A percentile compares a stretch with the other conserved stretches of the same genome.
Evolutionary conservation across 2,113 vertebrate species (phyloP).

Genomic region (Thamnaconus septentrionalis): DNA sequence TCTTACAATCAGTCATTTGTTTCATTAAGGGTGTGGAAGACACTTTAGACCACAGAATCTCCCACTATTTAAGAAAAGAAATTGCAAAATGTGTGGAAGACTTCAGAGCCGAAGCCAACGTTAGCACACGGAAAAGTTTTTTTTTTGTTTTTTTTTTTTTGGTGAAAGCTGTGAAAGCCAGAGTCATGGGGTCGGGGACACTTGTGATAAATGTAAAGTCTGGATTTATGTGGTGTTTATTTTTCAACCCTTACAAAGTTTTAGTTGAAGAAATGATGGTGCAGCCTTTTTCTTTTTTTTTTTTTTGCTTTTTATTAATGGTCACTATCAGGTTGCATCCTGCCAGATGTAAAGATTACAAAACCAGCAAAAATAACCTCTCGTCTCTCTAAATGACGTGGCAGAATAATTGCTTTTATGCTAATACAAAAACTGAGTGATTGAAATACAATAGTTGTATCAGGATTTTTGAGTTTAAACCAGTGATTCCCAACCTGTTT

Average conservation of each 20-base stretch:
- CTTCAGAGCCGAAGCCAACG: conserved; percentile 8
- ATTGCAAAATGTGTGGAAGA: conserved; percentile 23
- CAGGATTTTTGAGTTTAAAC: conserved; percentile 25
- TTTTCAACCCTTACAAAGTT: too few relatives aligned
- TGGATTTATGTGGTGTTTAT: too few relatives aligned
- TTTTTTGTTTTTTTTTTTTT: not conserved
- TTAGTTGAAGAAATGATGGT: too few relatives aligned
- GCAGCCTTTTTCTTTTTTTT: too few relatives aligned
- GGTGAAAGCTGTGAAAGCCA: too few relatives aligned
- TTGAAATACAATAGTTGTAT: conserved; percentile 19
- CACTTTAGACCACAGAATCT: conserved; percentile 24
- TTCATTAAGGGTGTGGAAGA: conserved; percentile 16
- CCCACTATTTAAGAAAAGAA: conserved; percentile 22
- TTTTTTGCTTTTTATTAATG: conserved; percentile 45
- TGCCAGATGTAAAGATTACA: conserved; percentile 21
- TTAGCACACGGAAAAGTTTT: conserved; percentile 30
- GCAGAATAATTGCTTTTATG: not conserved
- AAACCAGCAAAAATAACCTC: conserved; percentile 29
- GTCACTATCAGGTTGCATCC: not conserved
- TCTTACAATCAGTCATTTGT: not conserved
- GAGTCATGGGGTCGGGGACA: too few relatives aligned
- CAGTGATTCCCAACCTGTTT: conserved; percentile 25
- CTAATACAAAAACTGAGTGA: not conserved
- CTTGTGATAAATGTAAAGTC: too few relatives aligned
- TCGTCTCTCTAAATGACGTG: not conserved